phyloP scores from a whole-genome alignment of 1,140 invertebrate species.

The Delia radicum region DNA sequence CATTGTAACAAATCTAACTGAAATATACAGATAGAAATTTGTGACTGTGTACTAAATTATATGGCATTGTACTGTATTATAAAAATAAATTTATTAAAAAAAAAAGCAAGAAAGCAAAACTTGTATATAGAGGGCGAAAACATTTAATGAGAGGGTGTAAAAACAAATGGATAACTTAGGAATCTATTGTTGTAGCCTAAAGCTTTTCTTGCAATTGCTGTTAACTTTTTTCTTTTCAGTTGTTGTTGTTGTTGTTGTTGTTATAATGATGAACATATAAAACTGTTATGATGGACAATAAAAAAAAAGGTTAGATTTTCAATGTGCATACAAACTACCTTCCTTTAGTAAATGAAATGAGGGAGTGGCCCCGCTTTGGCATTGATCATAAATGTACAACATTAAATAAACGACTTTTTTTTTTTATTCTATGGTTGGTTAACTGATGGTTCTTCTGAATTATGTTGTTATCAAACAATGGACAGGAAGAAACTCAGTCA shows the following conservation, averaged over 20 bases:
- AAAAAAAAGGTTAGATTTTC: not conserved
- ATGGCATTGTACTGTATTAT: too few species aligned
- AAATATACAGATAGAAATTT: too few species aligned
- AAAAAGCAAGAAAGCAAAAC: too few species aligned
- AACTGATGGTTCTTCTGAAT: not conserved
- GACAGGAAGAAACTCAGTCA: constrained; percentile 11
- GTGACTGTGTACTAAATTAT: too few species aligned
- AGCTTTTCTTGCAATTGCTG: too few species aligned
- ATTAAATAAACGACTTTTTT: not conserved
- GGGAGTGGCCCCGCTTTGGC: not conserved
- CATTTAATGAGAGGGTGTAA: not conserved
- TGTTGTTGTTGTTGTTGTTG: too few species aligned
- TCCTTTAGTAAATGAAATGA: not conserved
- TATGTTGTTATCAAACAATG: not conserved
- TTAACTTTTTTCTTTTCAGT: too few species aligned
- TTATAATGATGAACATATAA: too few species aligned
- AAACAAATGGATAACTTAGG: not conserved
- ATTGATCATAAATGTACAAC: not conserved
- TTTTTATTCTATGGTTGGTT: not conserved
- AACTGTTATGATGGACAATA: not conserved
- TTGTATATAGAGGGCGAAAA: not conserved
- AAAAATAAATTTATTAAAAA: too few species aligned
- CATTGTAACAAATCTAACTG: too few species aligned
- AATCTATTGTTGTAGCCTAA: too few species aligned
- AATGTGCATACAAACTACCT: not conserved